phyloP scores from a whole-genome alignment of 2,888 invertebrate genomes.

The Lamellibrachia satsuma region DNA sequence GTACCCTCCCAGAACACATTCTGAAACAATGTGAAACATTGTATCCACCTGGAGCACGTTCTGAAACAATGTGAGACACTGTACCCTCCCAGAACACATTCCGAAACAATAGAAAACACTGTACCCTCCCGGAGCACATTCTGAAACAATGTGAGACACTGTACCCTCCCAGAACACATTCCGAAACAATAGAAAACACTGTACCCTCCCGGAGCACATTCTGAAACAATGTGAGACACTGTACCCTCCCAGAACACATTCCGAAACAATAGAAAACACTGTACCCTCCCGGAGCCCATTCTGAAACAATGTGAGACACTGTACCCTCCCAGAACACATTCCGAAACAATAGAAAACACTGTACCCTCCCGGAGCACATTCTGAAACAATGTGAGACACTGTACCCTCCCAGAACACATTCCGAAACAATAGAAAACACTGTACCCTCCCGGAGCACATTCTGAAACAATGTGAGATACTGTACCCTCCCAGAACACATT shows the following conservation, averaged over 20 bases:
- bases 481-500: neutral
- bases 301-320: neutral
- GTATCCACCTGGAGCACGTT: neutral
- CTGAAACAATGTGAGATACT: slow-evolving; percentile 40
- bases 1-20: neutral
- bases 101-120: neutral
- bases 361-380: neutral
- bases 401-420: neutral
- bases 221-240: too few species aligned
- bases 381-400: neutral
- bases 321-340: neutral
- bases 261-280: neutral
- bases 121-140: neutral
- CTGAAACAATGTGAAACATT: neutral
- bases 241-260: too few species aligned
- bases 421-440: neutral
- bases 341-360: neutral
- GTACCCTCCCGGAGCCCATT: neutral
- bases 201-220: too few species aligned
- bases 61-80: neutral
- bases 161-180: neutral
- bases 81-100: neutral
- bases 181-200: neutral
- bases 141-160: neutral
- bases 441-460: slow-evolving; percentile 61